A percentile compares a stretch with the other conserved stretches of the same genome.
These are phyloP conservation scores for Noctua pronuba DNA, from an alignment of 2,888 invertebrate genomes.

Conservation along the genomic window DNA sequence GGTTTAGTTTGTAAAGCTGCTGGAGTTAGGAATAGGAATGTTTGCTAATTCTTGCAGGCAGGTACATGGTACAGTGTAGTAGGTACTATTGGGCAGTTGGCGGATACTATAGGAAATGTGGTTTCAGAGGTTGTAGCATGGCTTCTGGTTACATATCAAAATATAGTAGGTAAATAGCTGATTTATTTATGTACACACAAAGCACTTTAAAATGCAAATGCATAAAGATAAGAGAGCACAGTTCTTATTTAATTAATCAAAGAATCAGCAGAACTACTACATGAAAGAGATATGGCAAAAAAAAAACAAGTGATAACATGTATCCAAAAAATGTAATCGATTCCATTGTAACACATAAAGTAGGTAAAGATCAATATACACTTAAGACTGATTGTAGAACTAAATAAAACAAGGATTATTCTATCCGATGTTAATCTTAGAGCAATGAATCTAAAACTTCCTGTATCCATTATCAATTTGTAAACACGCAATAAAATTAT, in stretches of 20 bases:
- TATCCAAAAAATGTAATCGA: not conserved
- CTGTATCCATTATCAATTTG: slow-evolving; percentile 42
- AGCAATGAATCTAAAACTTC: slow-evolving; percentile 55
- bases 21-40: slow-evolving; percentile 48
- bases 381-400: not conserved
- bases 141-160: not conserved
- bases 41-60: slow-evolving; percentile 26
- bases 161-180: not conserved
- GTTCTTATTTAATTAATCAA: not conserved
- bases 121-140: not conserved
- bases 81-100: not conserved
- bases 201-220: not conserved
- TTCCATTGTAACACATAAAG: not conserved
- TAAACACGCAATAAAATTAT: slow-evolving; percentile 50
- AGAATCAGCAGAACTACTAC: not conserved
- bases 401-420: slow-evolving; percentile 31
- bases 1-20: slow-evolving; percentile 47
- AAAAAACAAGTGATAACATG: too few relatives aligned
- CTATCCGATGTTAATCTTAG: slow-evolving; percentile 47
- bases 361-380: not conserved
- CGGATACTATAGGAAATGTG: not conserved
- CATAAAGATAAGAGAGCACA: not conserved
- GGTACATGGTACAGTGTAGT: not conserved
- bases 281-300: not conserved
- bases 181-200: not conserved